Conservation (phyloP, 2,888 invertebrate species). For the Hemistola chrysoprasaria region DNA sequence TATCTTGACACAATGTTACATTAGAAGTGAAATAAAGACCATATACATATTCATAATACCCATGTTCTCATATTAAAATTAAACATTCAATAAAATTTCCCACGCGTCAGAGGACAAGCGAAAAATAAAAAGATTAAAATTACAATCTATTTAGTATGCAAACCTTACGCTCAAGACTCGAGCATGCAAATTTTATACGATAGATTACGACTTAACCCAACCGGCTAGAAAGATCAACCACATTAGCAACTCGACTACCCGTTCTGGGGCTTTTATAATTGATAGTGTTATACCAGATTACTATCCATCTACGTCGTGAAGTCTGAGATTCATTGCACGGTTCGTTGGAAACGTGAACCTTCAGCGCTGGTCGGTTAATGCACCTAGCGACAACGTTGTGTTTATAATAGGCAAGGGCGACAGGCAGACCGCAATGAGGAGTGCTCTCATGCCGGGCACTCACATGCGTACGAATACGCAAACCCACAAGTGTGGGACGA, state of each 20-base stretch:
- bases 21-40: too few relatives aligned
- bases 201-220: conserved; percentile 39
- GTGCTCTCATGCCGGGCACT: too few relatives aligned
- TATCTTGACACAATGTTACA: too few relatives aligned
- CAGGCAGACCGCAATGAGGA: conserved; percentile 6
- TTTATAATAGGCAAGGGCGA: conserved; percentile 10
- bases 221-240: conserved; percentile 26
- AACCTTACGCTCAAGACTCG: conserved; percentile 41
- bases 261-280: conserved; percentile 9
- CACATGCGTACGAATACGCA: too few relatives aligned
- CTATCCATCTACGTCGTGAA: conserved; percentile 4
- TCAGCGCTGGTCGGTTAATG: conserved; percentile 34
- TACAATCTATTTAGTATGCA: conserved; percentile 55
- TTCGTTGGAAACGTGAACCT: conserved; percentile 16
- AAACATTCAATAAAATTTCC: too few relatives aligned
- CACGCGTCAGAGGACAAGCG: conserved; percentile 21
- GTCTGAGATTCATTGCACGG: conserved; percentile 12
- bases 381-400: conserved; percentile 43
- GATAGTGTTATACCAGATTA: neutral
- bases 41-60: too few relatives aligned
- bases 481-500: too few relatives aligned
- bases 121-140: conserved; percentile 44
- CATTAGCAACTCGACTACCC: neutral
- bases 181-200: conserved; percentile 55
- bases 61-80: too few relatives aligned